Percentiles rank a stretch among this genome's conserved stretches.
These are phyloP conservation scores for Adelognathus sp. DNA, from an alignment of 2,888 invertebrate species.

Conservation along the genomic window DNA sequence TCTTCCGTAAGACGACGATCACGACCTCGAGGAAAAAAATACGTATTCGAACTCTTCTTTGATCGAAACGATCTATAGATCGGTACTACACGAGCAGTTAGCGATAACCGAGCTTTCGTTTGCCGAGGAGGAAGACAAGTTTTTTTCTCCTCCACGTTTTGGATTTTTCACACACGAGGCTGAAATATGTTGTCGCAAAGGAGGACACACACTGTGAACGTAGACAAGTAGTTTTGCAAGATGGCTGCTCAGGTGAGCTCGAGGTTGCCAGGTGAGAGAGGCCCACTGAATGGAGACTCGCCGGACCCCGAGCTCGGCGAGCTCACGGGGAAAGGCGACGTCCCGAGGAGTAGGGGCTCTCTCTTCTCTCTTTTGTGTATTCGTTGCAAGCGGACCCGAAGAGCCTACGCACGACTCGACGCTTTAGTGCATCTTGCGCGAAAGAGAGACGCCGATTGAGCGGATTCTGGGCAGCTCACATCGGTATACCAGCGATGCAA, in stretches of 20 bases:
- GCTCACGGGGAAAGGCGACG: constrained; percentile 50
- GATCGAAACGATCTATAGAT: neutral
- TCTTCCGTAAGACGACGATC: neutral
- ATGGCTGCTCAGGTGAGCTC: constrained; percentile 69
- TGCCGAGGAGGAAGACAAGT: constrained; percentile 5
- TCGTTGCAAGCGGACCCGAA: neutral
- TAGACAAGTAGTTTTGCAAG: constrained; percentile 64
- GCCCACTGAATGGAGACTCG: constrained; percentile 54
- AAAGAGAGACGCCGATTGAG: neutral
- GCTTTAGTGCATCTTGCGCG: neutral
- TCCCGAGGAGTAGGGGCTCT: constrained; percentile 41
- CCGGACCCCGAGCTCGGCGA: constrained; percentile 19
- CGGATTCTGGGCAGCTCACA: neutral
- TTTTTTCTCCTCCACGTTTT: neutral
- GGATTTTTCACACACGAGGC: neutral
- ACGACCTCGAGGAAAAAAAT: neutral
- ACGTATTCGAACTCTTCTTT: too few relatives aligned
- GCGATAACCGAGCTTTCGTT: neutral
- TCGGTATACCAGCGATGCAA: neutral
- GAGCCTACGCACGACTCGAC: neutral
- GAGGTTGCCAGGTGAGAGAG: constrained; percentile 67
- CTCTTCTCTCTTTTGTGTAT: constrained; percentile 11
- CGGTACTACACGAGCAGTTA: neutral
- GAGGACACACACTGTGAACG: constrained; percentile 56
- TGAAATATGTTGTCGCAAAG: constrained; percentile 45